Conservation (phyloP, 2,113 vertebrate species). For the Motacilla tschutschensis region DNA sequence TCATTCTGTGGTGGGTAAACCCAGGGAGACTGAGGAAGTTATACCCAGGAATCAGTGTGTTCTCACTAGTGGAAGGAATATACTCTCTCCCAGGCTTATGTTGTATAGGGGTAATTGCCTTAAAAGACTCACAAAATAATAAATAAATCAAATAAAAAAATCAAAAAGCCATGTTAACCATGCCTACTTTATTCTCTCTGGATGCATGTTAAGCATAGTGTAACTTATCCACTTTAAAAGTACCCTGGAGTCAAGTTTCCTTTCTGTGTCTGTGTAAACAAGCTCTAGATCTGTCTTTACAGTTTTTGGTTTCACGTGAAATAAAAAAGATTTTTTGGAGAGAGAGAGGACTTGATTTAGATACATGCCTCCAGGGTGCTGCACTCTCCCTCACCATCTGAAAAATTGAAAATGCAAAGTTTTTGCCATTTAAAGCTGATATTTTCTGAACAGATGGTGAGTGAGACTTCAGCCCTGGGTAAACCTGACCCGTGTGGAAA, state of each 20-base stretch:
- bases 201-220: not conserved
- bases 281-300: not conserved
- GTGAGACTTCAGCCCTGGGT: not conserved
- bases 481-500: not conserved
- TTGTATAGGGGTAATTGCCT: not conserved
- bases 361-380: not conserved
- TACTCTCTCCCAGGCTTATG: not conserved
- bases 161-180: not conserved
- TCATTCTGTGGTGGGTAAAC: not conserved
- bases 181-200: not conserved
- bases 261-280: not conserved
- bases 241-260: not conserved
- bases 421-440: constrained; percentile 1
- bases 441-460: constrained; percentile 27
- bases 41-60: not conserved
- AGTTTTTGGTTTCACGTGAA: not conserved
- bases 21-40: not conserved
- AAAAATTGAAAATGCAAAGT: not conserved
- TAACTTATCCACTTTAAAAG: not conserved
- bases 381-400: not conserved
- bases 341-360: not conserved
- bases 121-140: not conserved
- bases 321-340: rapidly evolving
- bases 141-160: not conserved
- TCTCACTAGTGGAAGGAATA: not conserved